phyloP scores from a whole-genome alignment of 2,888 invertebrate species.

The Caenorhabditis zanzibari region DNA sequence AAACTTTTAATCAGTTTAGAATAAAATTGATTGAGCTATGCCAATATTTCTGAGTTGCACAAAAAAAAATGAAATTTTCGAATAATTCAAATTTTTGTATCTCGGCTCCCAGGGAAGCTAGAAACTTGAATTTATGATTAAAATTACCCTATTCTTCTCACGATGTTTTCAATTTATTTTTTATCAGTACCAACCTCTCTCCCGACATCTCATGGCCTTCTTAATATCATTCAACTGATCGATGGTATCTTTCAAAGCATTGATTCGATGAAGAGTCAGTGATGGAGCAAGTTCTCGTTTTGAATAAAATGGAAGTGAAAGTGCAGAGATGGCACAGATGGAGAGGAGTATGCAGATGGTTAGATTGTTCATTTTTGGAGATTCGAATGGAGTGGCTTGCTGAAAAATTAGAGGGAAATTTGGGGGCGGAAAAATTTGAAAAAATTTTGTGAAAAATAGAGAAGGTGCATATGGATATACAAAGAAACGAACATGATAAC shows the following conservation, averaged over 20 bases:
- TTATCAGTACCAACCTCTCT: conserved; percentile 54
- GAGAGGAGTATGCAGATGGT: conserved; percentile 26
- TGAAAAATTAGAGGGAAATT: not conserved
- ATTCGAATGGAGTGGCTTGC: not conserved
- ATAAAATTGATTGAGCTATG: too few species aligned
- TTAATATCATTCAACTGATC: conserved; percentile 61
- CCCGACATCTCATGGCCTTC: conserved; percentile 59
- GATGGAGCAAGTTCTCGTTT: conserved; percentile 65
- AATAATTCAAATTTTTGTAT: not conserved
- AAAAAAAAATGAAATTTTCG: too few species aligned
- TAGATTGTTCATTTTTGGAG: conserved; percentile 38
- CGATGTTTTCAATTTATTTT: not conserved
- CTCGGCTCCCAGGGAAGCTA: not conserved
- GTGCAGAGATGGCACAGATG: conserved; percentile 20
- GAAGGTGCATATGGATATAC: not conserved
- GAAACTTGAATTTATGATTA: not conserved
- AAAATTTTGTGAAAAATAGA: not conserved
- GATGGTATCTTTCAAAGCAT: conserved; percentile 61
- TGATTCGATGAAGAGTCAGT: conserved; percentile 60
- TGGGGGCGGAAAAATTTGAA: not conserved
- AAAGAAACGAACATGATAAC: too few species aligned
- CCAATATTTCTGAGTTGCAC: too few species aligned
- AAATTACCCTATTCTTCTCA: not conserved
- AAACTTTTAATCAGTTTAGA: too few species aligned
- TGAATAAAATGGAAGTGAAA: conserved; percentile 60